Conservation (phyloP, 2,113 vertebrate species). For the Merops nubicus region DNA sequence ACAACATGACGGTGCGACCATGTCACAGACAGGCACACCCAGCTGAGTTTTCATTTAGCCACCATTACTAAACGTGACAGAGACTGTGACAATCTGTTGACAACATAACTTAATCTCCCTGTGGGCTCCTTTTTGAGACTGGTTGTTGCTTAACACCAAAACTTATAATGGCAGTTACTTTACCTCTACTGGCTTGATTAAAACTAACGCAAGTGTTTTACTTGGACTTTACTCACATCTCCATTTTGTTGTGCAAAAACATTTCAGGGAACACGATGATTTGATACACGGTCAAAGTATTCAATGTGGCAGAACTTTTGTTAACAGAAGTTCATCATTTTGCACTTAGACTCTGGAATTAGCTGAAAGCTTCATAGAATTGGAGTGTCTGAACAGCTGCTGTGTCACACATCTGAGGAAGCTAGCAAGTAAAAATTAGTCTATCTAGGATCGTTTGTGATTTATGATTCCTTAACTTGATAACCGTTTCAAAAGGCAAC, state of each 20-base stretch:
- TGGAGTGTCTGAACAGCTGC: background rate
- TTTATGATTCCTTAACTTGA: background rate
- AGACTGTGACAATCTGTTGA: background rate
- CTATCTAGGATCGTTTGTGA: background rate
- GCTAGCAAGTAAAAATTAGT: background rate
- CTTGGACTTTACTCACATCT: background rate
- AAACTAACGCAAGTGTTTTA: background rate
- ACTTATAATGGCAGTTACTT: background rate
- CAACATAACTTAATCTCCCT: background rate
- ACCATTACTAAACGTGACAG: background rate
- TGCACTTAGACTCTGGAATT: background rate
- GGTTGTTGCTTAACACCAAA: background rate
- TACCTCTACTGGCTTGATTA: background rate
- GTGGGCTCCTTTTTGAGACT: background rate
- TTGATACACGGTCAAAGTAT: background rate
- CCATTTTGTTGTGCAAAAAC: background rate
- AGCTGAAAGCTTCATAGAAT: background rate
- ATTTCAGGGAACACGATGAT: background rate
- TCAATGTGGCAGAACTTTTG: background rate
- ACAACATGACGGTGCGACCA: accelerated
- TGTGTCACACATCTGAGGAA: background rate
- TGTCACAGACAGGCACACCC: background rate
- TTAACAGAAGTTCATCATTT: background rate
- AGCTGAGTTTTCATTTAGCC: background rate
- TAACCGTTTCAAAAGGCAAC: background rate